Evolutionary conservation across 2,797 vertebrate species (phyloP).

Genomic region (Gambelia wislizenii): DNA sequence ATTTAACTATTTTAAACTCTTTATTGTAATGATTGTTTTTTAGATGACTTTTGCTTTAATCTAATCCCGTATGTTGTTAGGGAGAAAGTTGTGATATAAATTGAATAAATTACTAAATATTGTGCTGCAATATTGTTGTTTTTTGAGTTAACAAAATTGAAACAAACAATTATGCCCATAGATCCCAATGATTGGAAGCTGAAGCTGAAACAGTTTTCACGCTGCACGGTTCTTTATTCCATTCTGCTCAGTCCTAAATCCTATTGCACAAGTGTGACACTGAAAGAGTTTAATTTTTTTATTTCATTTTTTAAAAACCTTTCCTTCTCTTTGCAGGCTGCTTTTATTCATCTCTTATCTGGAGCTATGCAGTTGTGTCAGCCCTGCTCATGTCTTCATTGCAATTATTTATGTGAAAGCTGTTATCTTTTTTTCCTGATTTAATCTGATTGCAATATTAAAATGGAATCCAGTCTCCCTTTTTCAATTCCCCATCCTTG

Average conservation of each 20-base stretch:
- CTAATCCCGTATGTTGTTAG: no score
- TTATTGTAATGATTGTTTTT: no score
- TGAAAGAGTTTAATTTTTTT: neutral
- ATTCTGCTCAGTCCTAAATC: neutral
- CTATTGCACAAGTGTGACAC: neutral
- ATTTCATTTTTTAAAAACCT: neutral
- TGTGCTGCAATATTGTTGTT: neutral
- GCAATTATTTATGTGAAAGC: neutral
- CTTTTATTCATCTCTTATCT: neutral
- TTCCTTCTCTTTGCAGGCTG: neutral
- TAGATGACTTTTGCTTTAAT: no score
- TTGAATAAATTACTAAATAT: no score
- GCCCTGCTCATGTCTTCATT: neutral
- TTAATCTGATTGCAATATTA: neutral
- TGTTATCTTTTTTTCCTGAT: neutral
- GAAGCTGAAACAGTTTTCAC: neutral
- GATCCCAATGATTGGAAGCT: neutral
- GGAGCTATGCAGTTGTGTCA: accelerated
- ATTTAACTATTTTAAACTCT: no score
- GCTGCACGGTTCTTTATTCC: neutral
- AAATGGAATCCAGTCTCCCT: neutral
- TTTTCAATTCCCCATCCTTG: conserved; percentile 10
- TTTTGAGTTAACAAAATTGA: neutral
- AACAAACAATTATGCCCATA: neutral
- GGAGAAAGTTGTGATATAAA: no score